Evolutionary conservation across 2,797 vertebrate species (phyloP).

Genomic region (Rhinophrynus dorsalis): DNA sequence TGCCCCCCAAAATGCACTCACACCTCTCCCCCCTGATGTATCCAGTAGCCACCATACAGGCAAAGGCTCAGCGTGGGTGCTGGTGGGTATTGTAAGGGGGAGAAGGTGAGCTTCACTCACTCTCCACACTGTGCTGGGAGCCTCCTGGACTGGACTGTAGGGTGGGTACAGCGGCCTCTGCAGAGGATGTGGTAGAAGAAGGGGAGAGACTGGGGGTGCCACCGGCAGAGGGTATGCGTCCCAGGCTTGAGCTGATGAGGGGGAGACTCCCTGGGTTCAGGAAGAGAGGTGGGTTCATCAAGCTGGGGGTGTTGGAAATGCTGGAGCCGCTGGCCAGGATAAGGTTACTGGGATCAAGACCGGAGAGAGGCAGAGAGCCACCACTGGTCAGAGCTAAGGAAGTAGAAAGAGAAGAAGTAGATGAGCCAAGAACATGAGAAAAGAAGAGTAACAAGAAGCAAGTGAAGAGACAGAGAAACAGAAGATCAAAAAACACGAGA

Average conservation of each 20-base stretch:
- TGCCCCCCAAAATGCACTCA: slow-evolving; percentile 13
- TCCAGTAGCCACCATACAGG: slow-evolving; percentile 20
- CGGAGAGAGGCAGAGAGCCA: slow-evolving; percentile 92
- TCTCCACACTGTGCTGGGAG: slow-evolving; percentile 69
- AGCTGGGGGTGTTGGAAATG: slow-evolving; percentile 69
- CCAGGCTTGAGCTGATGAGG: slow-evolving; percentile 76
- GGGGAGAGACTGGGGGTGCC: slow-evolving; percentile 75
- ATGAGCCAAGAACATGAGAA: too few relatives aligned
- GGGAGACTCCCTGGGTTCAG: slow-evolving; percentile 87
- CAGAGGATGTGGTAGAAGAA: slow-evolving; percentile 75
- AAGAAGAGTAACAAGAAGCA: neutral
- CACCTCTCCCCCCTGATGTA: slow-evolving; percentile 26
- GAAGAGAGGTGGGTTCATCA: slow-evolving; percentile 85
- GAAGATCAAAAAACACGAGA: neutral
- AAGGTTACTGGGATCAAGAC: slow-evolving; percentile 86
- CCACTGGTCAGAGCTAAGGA: slow-evolving; percentile 88
- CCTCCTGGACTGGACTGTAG: slow-evolving; percentile 74
- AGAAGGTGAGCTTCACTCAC: slow-evolving; percentile 72
- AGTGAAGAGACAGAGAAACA: neutral
- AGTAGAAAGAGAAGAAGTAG: slow-evolving; percentile 32
- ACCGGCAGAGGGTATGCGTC: slow-evolving; percentile 76
- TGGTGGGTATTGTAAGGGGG: slow-evolving; percentile 52
- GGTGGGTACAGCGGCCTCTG: slow-evolving; percentile 66
- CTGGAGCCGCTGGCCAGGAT: slow-evolving; percentile 76
- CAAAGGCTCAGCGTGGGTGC: slow-evolving; percentile 15